Base-by-base conservation (phyloP, 2,888 invertebrate species). In the Sialis lutaria region DNA sequence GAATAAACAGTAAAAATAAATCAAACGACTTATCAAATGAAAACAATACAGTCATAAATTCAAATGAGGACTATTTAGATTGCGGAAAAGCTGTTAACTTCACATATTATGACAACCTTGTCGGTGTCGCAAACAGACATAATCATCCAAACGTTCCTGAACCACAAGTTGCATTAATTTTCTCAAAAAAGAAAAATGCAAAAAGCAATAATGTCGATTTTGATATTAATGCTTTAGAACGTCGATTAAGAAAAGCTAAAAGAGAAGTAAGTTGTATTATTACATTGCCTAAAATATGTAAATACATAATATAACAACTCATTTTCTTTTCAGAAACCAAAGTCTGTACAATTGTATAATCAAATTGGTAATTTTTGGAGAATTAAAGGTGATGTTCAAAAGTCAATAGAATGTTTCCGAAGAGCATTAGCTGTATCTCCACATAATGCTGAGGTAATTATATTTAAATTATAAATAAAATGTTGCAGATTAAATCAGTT, bases 311-410 rank as follows among this genome's bases (percentile, higher is more conserved):
- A 12, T 10, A 12, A 33, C 33, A 39, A 30, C 34, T 44, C 42
- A 30, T 43, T 39, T 46, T 44, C n/a, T 47, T 60, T 58, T 45
- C 52, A 77, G 70, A 88, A 87, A 65, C 85, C 86, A 49, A 82
- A 82, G 58, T 84, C 85, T 46, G 81, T 86, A 30, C 83, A 86
- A 58, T 70, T 89, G 44, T 89, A 87, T 63, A 90, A 89, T 63
- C 87, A 90, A 64, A 88, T 91, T 58, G 90, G 90, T 2, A 90
- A 91, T 65, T 90, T 86, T 64, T 90, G 87, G 86, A 74, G 89
- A 52, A 84, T 90, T 54, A 86, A 88, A 63, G 90, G 90, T 5
- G 84, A 90, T 60, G 85, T 89, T 6, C 74, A 83, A 58, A 78
- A 80, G 58, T 85, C 89, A 1, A 89, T 91, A 51, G 90, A 91